A percentile compares a stretch with the other conserved stretches of the same genome.
Conservation (phyloP, 2,113 vertebrate species). For the Ceuthmochares aereus region DNA sequence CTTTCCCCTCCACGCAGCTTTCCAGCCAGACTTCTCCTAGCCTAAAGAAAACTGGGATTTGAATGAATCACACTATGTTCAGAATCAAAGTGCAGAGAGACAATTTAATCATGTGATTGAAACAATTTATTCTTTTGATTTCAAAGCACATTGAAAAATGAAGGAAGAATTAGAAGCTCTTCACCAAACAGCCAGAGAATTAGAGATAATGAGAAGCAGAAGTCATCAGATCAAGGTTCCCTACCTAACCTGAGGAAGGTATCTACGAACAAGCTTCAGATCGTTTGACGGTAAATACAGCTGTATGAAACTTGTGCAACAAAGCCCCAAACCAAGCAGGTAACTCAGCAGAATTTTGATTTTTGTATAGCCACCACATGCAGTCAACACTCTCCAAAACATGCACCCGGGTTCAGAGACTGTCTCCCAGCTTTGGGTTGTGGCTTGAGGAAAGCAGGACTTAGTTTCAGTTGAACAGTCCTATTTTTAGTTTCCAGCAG, state of each 20-base stretch:
- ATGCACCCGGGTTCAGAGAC: background rate
- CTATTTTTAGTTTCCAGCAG: conserved; percentile 55
- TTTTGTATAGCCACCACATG: conserved; percentile 22
- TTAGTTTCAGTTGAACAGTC: conserved; percentile 11
- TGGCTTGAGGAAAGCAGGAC: conserved; percentile 41
- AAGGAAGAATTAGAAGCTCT: background rate
- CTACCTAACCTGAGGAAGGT: background rate
- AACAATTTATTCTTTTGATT: background rate
- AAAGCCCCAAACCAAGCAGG: conserved; percentile 4
- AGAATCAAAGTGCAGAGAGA: background rate
- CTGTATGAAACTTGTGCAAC: background rate
- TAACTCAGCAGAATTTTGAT: conserved; percentile 24
- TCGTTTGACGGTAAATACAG: background rate
- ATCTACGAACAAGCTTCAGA: background rate
- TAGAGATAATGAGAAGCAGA: background rate
- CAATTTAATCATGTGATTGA: background rate
- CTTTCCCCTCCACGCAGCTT: no score
- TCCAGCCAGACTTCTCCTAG: no score
- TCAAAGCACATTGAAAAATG: background rate
- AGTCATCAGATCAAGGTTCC: background rate
- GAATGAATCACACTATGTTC: background rate
- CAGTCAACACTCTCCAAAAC: conserved; percentile 23
- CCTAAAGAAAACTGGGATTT: background rate
- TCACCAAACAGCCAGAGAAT: background rate
- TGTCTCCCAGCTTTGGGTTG: conserved; percentile 45